Percentiles rank a stretch among this genome's conserved stretches.
These are phyloP conservation scores for Syndactyla subalaris DNA, from an alignment of 2,797 vertebrate genomes.

Conservation along the genomic window DNA sequence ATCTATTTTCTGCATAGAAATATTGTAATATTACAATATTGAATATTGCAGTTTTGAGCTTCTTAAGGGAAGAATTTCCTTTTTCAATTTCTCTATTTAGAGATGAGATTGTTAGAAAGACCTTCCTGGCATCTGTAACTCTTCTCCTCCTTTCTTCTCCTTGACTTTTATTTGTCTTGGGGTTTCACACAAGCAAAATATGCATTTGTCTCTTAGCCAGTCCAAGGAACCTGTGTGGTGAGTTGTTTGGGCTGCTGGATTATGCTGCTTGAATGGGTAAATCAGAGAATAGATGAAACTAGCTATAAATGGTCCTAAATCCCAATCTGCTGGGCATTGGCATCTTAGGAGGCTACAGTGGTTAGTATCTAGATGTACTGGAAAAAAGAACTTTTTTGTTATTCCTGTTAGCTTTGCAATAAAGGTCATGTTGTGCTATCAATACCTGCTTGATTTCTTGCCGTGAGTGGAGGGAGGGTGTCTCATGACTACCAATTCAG, in stretches of 20 bases:
- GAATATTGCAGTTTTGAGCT: background rate
- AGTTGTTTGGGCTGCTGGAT: background rate
- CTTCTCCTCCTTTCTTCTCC: background rate
- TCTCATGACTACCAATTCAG: background rate
- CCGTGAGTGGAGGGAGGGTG: background rate
- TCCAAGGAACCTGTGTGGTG: background rate
- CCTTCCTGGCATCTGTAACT: background rate
- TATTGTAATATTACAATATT: too few relatives aligned
- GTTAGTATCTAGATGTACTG: background rate
- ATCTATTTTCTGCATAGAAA: constrained; percentile 38
- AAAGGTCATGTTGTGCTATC: background rate
- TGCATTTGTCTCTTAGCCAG: background rate
- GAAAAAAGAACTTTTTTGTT: background rate
- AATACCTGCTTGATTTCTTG: constrained; percentile 16
- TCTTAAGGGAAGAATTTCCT: background rate
- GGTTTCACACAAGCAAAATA: background rate
- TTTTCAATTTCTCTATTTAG: background rate
- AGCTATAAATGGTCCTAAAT: background rate
- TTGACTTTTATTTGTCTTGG: background rate
- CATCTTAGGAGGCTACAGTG: background rate
- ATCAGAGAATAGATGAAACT: background rate
- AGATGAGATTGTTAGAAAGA: background rate
- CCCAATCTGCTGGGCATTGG: background rate
- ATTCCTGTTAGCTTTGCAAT: constrained; percentile 6
- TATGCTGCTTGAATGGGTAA: background rate